Evolutionary conservation across 2,888 invertebrate species (phyloP), one percentile per base, ranked within the genome.

Genomic region (Rotaria socialis): DNA sequence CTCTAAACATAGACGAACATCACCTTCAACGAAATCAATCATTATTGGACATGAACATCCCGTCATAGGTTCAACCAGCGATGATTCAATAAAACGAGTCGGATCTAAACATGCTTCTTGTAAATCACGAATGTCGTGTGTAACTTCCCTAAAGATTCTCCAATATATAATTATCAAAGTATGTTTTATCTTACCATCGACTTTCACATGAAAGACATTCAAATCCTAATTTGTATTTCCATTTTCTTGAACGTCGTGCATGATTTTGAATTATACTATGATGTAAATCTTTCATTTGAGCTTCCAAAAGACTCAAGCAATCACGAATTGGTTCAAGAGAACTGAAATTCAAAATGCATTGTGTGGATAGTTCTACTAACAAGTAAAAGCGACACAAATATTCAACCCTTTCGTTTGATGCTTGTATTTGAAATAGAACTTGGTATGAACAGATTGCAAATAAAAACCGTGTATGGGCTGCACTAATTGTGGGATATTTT

Each of bases 211-310:
- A 43, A 3, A 24, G 10, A 80, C 75, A 80, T 43, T 80, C 47
- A 47, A 80, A 80, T 8, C 75, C 75, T 10, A 80, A 10, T 43
- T 43, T 80, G 24, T 80, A 47, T 24, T 80, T 80, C 75, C 75
- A 80, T 24, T n/a, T 5, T 80, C 22, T 43, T 22, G 75, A 80
- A 24, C 47, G 41, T 43, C 75, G 41, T 24, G 41, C 75, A 80
- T 80, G 75, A 80, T 80, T 80, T 80, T 80, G 43, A 47, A 80
- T 80, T 3, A 80, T 43, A 80, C 43, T n/a, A 80, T 47, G 75
- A 80, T 47, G 75, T 80, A 80, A 47, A 24, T 80, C 47, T 47
- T 47, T 80, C 75, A 80, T 80, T 80, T 80, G 75, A 11, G 22
- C 43, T 43, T 80, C 75, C 47, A 80, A 47, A 5, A 80, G n/a